Evolutionary conservation across 2,888 invertebrate species (phyloP).

Genomic region (Agapostemon virescens): DNA sequence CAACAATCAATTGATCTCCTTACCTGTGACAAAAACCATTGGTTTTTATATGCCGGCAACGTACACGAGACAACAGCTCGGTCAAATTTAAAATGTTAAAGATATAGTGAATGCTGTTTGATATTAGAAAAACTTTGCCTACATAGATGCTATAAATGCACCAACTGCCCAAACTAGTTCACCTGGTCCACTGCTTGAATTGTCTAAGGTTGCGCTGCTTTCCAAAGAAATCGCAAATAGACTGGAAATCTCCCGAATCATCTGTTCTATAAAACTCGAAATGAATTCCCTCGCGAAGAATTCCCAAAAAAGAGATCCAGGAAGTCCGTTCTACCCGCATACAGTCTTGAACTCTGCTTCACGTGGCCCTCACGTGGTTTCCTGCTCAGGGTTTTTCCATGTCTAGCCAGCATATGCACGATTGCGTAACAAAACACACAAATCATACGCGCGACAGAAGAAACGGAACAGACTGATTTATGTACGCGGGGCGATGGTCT

Average conservation of each 20-base stretch:
- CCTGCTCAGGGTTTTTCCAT: constrained; percentile 76
- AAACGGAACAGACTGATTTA: constrained; percentile 78
- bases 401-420: constrained; percentile 77
- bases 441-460: constrained; percentile 73
- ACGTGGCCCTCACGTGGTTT: constrained; percentile 78
- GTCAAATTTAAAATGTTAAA: too few relatives aligned
- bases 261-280: background rate
- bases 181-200: background rate
- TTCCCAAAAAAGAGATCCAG: constrained; percentile 38
- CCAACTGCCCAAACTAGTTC: background rate
- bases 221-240: background rate
- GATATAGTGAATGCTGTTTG: too few relatives aligned
- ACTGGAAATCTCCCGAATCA: background rate
- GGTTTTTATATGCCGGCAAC: too few relatives aligned
- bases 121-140: too few relatives aligned
- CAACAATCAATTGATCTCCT: too few relatives aligned
- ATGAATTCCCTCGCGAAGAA: background rate
- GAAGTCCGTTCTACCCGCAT: constrained; percentile 40
- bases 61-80: too few relatives aligned
- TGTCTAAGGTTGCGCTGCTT: background rate
- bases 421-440: constrained; percentile 77
- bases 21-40: too few relatives aligned
- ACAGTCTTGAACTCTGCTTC: constrained; percentile 53
- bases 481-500: constrained; percentile 70
- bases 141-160: background rate